These are phyloP conservation scores for Holacanthella duospinosa DNA, from an alignment of 2,888 invertebrate species.

Conservation along the genomic window DNA sequence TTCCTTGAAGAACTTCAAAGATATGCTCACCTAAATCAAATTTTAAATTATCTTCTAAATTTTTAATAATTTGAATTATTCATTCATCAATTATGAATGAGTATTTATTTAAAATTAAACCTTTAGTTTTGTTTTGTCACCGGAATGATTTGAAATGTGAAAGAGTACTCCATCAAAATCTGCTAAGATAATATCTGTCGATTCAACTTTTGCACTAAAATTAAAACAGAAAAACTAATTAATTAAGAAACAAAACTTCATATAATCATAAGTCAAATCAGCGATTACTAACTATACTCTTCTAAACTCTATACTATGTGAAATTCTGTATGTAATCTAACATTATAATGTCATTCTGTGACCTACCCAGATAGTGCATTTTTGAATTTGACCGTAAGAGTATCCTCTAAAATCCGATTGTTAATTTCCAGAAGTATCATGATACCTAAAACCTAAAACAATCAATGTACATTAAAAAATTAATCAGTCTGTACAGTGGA, in stretches of 20 bases:
- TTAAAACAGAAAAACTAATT: conserved; percentile 16
- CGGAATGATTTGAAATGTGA: conserved; percentile 93
- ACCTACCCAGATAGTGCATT: conserved; percentile 84
- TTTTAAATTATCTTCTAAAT: no score
- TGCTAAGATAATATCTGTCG: conserved; percentile 83
- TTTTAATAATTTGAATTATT: not conserved
- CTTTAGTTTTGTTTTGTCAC: conserved; percentile 93
- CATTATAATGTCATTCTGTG: conserved; percentile 14
- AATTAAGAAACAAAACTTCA: not conserved
- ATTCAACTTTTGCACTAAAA: conserved; percentile 85
- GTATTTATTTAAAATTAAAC: conserved; percentile 46
- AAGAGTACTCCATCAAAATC: conserved; percentile 99
- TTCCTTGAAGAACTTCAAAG: conserved; percentile 96
- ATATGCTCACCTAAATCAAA: conserved; percentile 75
- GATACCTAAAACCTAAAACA: conserved; percentile 38
- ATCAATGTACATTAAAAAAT: no score
- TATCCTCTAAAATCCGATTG: conserved; percentile 97
- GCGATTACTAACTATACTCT: not conserved
- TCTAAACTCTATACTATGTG: no score
- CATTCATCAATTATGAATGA: conserved; percentile 1
- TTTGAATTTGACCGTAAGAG: conserved; percentile 86
- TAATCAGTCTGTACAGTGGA: no score
- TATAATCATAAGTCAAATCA: not conserved
- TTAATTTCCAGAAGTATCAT: conserved; percentile 98
- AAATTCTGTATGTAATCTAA: no score